Percentiles rank a stretch among this genome's conserved stretches.
phyloP scores from a whole-genome alignment of 2,888 invertebrate genomes.

The Eilema griseolum region DNA sequence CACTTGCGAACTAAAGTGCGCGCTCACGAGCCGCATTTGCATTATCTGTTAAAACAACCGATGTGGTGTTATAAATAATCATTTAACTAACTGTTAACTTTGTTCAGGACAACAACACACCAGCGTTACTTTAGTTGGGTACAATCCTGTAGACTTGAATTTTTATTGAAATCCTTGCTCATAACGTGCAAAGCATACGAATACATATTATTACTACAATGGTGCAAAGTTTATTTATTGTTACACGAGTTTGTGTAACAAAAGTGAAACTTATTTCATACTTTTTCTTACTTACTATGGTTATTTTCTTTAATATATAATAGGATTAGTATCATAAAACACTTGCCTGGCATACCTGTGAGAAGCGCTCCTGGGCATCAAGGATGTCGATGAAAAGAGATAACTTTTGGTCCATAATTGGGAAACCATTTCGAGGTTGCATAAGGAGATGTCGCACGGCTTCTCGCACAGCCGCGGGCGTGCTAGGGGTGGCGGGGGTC shows the following conservation, averaged over 20 bases:
- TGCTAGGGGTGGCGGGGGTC: constrained; percentile 82
- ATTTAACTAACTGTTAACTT: constrained; percentile 44
- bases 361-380: constrained; percentile 93
- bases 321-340: constrained; percentile 16
- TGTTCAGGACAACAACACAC: constrained; percentile 32
- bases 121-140: constrained; percentile 26
- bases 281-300: background rate
- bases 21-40: constrained; percentile 48
- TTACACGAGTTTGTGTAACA: background rate
- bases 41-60: constrained; percentile 52
- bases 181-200: background rate
- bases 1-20: constrained; percentile 42
- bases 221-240: background rate
- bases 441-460: constrained; percentile 90
- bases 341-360: constrained; percentile 87
- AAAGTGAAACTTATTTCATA: background rate
- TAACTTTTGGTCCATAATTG: constrained; percentile 92
- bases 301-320: background rate
- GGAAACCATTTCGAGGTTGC: constrained; percentile 91
- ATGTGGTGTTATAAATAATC: constrained; percentile 41
- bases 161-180: background rate
- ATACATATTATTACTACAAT: too few relatives aligned
- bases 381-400: constrained; percentile 93
- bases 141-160: constrained; percentile 13
- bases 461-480: constrained; percentile 89